Percentiles rank a stretch among this genome's conserved stretches.
phyloP scores from a whole-genome alignment of 2,888 invertebrate genomes.

The Cynaeus angustus region DNA sequence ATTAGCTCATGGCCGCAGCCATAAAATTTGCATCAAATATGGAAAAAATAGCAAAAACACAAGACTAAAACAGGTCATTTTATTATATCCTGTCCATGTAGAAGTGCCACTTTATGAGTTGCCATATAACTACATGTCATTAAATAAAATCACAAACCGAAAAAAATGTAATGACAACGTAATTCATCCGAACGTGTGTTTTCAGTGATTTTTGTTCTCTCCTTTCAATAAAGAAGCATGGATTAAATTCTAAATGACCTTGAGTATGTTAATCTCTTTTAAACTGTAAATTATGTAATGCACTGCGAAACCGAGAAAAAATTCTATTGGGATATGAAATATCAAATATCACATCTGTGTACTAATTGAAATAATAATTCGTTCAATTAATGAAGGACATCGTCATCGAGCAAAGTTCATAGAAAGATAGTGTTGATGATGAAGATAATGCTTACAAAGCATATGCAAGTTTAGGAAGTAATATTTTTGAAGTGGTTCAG shows the following conservation, averaged over 20 bases:
- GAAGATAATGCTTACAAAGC: conserved; percentile 15
- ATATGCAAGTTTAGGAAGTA: conserved; percentile 9
- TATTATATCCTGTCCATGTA: too few relatives aligned
- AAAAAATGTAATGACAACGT: neutral
- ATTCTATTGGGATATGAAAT: conserved; percentile 9
- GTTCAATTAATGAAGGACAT: neutral
- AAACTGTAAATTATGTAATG: conserved; percentile 3
- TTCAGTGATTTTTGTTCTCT: conserved; percentile 11
- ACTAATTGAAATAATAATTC: neutral
- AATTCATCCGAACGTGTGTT: neutral
- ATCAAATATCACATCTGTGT: neutral
- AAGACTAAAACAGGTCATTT: too few relatives aligned
- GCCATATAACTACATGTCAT: neutral
- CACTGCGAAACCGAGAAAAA: neutral
- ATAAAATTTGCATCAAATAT: too few relatives aligned
- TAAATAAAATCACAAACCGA: neutral
- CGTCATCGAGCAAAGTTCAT: too few relatives aligned
- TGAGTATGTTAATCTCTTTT: conserved; percentile 35
- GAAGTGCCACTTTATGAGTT: neutral
- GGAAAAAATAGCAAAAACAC: too few relatives aligned
- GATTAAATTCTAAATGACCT: conserved; percentile 44
- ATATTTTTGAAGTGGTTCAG: conserved; percentile 1
- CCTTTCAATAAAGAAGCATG: neutral
- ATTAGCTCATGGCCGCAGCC: conserved; percentile 7
- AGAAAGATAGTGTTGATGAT: neutral